Percentiles rank a stretch among this genome's conserved stretches.
Conservation (phyloP, 1,140 invertebrate genomes). For the Nasonia vitripennis region DNA sequence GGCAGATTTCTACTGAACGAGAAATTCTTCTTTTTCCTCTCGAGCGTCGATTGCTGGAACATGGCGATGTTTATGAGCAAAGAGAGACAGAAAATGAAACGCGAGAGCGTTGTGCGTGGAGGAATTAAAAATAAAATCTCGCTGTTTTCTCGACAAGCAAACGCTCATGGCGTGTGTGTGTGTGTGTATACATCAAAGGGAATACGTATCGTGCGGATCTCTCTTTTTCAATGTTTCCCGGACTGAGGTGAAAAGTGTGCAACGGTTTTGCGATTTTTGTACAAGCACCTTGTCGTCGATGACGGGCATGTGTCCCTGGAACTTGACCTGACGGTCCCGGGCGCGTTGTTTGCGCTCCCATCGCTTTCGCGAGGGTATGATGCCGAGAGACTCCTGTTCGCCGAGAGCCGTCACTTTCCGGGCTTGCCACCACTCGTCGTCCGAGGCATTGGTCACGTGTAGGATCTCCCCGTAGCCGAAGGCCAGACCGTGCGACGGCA, state of each 20-base stretch:
- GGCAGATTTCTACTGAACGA: constrained; percentile 98
- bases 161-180: background rate
- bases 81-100: background rate
- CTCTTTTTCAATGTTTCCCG: too few species aligned
- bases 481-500: constrained; percentile 95
- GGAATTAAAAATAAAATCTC: constrained; percentile 45
- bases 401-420: constrained; percentile 80
- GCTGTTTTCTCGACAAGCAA: constrained; percentile 16
- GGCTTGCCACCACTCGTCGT: constrained; percentile 99
- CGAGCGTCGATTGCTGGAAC: constrained; percentile 91
- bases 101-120: background rate
- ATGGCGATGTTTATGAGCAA: constrained; percentile 27
- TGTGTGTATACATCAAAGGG: background rate
- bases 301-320: constrained; percentile 89
- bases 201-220: background rate
- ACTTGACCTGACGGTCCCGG: constrained; percentile 97
- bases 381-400: constrained; percentile 81
- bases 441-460: constrained; percentile 98
- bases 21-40: constrained; percentile 98
- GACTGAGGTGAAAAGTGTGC: too few species aligned
- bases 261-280: background rate
- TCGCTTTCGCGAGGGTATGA: constrained; percentile 90
- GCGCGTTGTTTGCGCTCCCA: constrained; percentile 98
- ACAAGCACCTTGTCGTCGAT: constrained; percentile 71
- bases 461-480: constrained; percentile 98